Conservation (phyloP, 2,888 invertebrate species). For the Euspilapteryx auroguttella region DNA sequence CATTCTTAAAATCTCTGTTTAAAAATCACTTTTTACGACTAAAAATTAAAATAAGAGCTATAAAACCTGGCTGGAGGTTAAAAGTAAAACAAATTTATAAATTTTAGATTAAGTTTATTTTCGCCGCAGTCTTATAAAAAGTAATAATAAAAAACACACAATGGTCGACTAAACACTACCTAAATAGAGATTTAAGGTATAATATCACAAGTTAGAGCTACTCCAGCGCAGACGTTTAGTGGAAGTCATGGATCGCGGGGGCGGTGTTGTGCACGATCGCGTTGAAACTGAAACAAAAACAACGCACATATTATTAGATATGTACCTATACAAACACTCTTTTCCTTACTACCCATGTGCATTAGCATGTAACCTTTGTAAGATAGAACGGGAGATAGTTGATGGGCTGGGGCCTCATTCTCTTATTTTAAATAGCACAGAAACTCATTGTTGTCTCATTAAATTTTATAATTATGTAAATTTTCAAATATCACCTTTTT, state of each 20-base stretch:
- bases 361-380: too few relatives aligned
- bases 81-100: background rate
- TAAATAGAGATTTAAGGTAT: conserved; percentile 42
- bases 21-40: too few relatives aligned
- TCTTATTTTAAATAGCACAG: too few relatives aligned
- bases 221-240: conserved; percentile 16
- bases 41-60: too few relatives aligned
- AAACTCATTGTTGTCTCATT: too few relatives aligned
- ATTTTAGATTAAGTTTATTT: conserved; percentile 44
- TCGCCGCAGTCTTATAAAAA: conserved; percentile 56
- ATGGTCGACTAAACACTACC: conserved; percentile 53
- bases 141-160: conserved; percentile 20
- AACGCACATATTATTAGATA: background rate
- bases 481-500: too few relatives aligned
- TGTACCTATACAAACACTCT: too few relatives aligned
- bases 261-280: conserved; percentile 56
- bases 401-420: too few relatives aligned
- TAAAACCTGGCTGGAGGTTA: background rate
- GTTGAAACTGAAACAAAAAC: conserved; percentile 41
- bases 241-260: conserved; percentile 42
- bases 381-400: too few relatives aligned
- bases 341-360: too few relatives aligned
- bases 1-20: too few relatives aligned
- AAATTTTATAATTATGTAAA: too few relatives aligned
- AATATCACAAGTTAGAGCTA: conserved; percentile 51